A percentile compares a stretch with the other conserved stretches of the same genome.
Conservation (phyloP, 2,888 invertebrate species). For the Boloria selene region DNA sequence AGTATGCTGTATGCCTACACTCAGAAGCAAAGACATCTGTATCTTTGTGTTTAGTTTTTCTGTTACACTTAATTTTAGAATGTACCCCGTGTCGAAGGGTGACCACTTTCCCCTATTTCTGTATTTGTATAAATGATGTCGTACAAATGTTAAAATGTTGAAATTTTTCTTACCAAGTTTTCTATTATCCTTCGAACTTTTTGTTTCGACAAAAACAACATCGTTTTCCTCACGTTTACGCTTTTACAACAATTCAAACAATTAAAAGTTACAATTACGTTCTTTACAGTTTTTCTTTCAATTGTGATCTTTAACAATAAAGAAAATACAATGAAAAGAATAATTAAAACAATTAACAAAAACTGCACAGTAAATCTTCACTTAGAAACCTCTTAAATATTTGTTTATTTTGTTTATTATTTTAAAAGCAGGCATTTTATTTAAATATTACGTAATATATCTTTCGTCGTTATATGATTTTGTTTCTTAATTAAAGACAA, state of each 20-base stretch:
- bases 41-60: background rate
- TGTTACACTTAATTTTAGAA: background rate
- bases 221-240: background rate
- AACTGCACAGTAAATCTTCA: background rate
- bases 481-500: no score
- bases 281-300: constrained; percentile 11
- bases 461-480: no score
- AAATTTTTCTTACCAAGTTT: constrained; percentile 6
- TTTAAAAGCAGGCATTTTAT: no score
- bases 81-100: background rate
- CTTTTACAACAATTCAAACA: background rate
- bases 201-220: constrained; percentile 5
- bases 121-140: no score
- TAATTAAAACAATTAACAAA: constrained; percentile 26
- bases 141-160: background rate
- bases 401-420: no score
- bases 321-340: constrained; percentile 15
- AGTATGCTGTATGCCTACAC: background rate
- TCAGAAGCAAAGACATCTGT: background rate
- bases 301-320: background rate
- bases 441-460: no score
- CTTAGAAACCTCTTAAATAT: background rate
- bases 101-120: constrained; percentile 3
- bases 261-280: constrained; percentile 1
- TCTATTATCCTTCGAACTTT: constrained; percentile 5